phyloP scores from a whole-genome alignment of 2,797 vertebrate species.

The Delichon dasypus region DNA sequence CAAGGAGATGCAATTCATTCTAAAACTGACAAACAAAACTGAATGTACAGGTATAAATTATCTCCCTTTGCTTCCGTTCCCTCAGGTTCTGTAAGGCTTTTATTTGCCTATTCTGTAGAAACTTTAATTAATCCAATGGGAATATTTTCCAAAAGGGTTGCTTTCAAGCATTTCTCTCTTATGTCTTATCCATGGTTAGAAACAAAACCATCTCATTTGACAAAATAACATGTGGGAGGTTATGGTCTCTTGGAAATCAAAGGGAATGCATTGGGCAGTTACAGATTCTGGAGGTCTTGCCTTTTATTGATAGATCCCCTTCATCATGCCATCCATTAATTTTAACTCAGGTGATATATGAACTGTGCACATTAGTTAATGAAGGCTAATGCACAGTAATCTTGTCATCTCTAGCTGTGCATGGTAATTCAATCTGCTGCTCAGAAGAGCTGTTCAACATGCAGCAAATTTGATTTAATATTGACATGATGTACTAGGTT shows the following conservation, averaged over 20 bases:
- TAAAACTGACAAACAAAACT: background rate
- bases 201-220: background rate
- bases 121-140: conserved; percentile 40
- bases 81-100: background rate
- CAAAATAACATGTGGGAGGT: background rate
- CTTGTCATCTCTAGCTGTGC: conserved; percentile 60
- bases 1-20: background rate
- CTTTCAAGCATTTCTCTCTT: background rate
- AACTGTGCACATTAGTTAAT: conserved; percentile 36
- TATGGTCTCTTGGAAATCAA: background rate
- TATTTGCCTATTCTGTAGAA: background rate
- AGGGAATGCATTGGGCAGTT: background rate
- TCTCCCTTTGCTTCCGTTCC: background rate
- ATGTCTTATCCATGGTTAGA: background rate
- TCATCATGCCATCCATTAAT: background rate
- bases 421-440: conserved; percentile 53
- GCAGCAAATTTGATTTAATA: conserved; percentile 45
- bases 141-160: conserved; percentile 1
- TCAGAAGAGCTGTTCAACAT: conserved; percentile 19
- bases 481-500: conserved; percentile 55
- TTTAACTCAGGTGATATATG: conserved; percentile 51
- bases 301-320: conserved; percentile 14
- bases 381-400: conserved; percentile 42
- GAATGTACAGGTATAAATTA: background rate
- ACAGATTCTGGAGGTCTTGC: conserved; percentile 10